Evolutionary conservation across 2,888 invertebrate species (phyloP), one percentile per base, ranked within the genome.

Genomic region (Capitulum mitella): DNA sequence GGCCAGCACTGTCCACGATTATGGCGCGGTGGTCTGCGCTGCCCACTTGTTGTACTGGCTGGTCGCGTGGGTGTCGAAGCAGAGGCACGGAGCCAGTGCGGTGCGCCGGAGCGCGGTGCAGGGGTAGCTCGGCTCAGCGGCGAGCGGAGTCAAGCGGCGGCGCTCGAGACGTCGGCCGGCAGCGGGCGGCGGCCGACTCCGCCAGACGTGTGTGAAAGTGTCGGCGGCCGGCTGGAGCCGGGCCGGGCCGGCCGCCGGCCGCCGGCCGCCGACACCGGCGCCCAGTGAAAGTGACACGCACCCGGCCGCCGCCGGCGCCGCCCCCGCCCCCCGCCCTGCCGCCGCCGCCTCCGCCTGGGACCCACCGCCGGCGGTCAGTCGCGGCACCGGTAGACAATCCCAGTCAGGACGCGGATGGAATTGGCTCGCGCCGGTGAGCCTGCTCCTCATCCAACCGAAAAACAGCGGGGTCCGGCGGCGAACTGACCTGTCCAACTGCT

Each of bases 151-250:
- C n/a, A 6, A 26, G 26, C 48, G 14, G 48, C 19, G 48, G 48
- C 48, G 48, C 16, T 48, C 48, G 48, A 19, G 14, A 14, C 16
- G 48, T 48, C 48, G 54, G 54, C 26, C 54, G 22, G 54, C 54
- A 54, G 54, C 54, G 6, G 26, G 26, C 26, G 19, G 54, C 1
- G 54, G 26, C 26, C 26, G 26, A 26, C 26, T 54, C 54, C 54
- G 14, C 58, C 58, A n/a, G 58, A 64, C 64, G 64, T 64, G 64
- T 64, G 64, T 64, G 64, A 64, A 64, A 64, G 64, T 64, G 34
- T 64, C 29, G 64, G 14, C 64, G 29, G 64, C 32, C 29, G 58
- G 64, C 64, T 43, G 43, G 43, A n/a, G n/a, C n/a, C n/a, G n/a
- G n/a, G n/a, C n/a, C n/a, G n/a, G 29, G 58, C 58, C 6, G 29